phyloP scores from a whole-genome alignment of 2,113 vertebrate genomes.

The Brachirus orientalis region DNA sequence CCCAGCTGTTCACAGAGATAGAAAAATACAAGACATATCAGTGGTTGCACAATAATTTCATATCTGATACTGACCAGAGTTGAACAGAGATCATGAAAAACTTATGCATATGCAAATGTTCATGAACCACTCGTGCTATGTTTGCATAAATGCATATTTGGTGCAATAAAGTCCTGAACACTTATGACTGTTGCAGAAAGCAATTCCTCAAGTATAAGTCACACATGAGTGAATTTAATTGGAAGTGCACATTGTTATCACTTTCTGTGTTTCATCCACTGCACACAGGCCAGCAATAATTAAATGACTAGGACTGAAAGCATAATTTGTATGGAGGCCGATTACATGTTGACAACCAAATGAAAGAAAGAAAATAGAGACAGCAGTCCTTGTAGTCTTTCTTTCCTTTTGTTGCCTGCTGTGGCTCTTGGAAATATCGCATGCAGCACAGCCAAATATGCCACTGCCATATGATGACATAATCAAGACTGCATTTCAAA shows the following conservation, averaged over 20 bases:
- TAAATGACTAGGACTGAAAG: slow-evolving; percentile 77
- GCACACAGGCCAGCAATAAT: slow-evolving; percentile 75
- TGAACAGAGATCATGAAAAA: slow-evolving; percentile 27
- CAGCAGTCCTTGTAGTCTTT: slow-evolving; percentile 56
- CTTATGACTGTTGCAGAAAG: slow-evolving; percentile 72
- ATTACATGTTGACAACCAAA: slow-evolving; percentile 74
- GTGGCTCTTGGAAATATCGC: slow-evolving; percentile 51
- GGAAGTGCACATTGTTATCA: slow-evolving; percentile 78
- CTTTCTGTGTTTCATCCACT: slow-evolving; percentile 75
- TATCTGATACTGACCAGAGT: slow-evolving; percentile 21
- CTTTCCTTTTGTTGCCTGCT: slow-evolving; percentile 40
- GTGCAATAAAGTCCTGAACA: slow-evolving; percentile 53
- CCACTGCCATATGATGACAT: slow-evolving; percentile 62
- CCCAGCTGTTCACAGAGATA: slow-evolving; percentile 17
- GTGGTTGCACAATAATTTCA: slow-evolving; percentile 26
- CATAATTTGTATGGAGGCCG: slow-evolving; percentile 75
- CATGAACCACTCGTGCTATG: slow-evolving; percentile 26
- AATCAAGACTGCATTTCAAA: slow-evolving; percentile 64
- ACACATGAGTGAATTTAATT: slow-evolving; percentile 82
- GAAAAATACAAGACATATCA: slow-evolving; percentile 21
- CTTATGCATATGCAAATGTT: slow-evolving; percentile 15
- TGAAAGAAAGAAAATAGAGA: slow-evolving; percentile 69
- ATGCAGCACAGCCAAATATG: slow-evolving; percentile 38
- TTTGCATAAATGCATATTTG: slow-evolving; percentile 54
- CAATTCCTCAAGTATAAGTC: slow-evolving; percentile 79